Conservation (phyloP, 2,888 invertebrate genomes). For the Pilophorus perplexus region DNA sequence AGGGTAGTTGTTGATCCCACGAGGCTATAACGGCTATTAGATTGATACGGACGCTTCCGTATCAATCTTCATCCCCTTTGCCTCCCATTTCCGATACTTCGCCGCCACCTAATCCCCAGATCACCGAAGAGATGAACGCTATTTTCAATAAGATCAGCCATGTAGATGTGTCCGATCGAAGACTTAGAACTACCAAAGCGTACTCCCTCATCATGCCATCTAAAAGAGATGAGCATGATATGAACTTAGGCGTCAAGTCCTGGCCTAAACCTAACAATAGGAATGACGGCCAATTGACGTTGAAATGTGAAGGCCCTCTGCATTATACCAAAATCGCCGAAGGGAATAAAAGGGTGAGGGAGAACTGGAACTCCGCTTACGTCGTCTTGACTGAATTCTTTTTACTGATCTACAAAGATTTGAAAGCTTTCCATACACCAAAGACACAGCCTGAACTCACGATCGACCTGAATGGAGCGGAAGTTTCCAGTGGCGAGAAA, state of each 20-base stretch:
- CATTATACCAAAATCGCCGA: constrained; percentile 69
- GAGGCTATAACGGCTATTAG: too few species aligned
- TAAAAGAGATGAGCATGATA: constrained; percentile 33
- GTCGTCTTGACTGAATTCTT: constrained; percentile 68
- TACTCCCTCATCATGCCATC: constrained; percentile 44
- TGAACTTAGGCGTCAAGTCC: constrained; percentile 20
- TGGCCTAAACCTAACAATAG: constrained; percentile 28
- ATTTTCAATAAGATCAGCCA: constrained; percentile 44
- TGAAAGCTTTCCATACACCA: constrained; percentile 62
- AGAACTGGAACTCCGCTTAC: constrained; percentile 70
- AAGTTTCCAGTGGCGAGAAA: constrained; percentile 57
- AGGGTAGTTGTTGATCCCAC: too few species aligned
- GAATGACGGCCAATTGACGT: constrained; percentile 45
- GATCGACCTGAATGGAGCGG: constrained; percentile 60
- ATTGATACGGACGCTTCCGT: constrained; percentile 61
- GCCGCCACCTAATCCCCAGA: constrained; percentile 13
- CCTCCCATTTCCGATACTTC: constrained; percentile 17
- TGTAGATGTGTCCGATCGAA: constrained; percentile 37
- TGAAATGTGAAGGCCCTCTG: constrained; percentile 55
- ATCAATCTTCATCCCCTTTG: constrained; percentile 14
- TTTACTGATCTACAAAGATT: constrained; percentile 71
- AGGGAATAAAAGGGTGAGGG: constrained; percentile 65
- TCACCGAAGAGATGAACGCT: constrained; percentile 41
- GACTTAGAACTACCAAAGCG: constrained; percentile 43
- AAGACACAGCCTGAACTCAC: constrained; percentile 55